These are phyloP conservation scores for Myotis lucifugus DNA, from an alignment of 2,113 vertebrate genomes.

Conservation along the genomic window DNA sequence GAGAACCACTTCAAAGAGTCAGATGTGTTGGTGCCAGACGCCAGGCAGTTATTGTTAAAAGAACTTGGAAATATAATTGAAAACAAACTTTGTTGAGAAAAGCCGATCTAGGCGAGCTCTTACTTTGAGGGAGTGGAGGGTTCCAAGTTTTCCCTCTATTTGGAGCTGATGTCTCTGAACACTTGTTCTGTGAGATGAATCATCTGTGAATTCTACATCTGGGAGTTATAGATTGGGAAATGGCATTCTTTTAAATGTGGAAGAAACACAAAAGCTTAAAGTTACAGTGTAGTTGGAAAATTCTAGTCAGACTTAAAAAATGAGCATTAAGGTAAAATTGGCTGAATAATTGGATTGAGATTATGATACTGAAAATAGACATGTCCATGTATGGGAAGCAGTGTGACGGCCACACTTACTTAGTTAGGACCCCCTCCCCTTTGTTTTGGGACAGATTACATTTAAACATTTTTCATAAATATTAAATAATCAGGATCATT, in stretches of 20 bases:
- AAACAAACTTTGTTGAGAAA: slow-evolving; percentile 84
- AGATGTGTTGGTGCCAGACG: slow-evolving; percentile 86
- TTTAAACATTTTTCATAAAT: not conserved
- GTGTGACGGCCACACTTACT: not conserved
- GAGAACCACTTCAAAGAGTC: slow-evolving; percentile 87
- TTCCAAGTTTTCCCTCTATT: slow-evolving; percentile 80
- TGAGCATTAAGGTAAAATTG: slow-evolving; percentile 70
- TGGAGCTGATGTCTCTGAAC: slow-evolving; percentile 87
- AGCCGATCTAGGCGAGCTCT: slow-evolving; percentile 74
- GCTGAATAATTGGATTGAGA: slow-evolving; percentile 60
- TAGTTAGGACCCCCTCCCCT: slow-evolving; percentile 27
- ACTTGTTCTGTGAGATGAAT: slow-evolving; percentile 89
- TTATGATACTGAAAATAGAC: slow-evolving; percentile 56
- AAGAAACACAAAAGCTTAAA: slow-evolving; percentile 82
- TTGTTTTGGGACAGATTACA: slow-evolving; percentile 23
- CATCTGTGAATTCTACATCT: slow-evolving; percentile 90
- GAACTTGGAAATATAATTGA: slow-evolving; percentile 88
- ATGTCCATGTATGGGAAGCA: slow-evolving; percentile 58
- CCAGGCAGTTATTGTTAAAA: slow-evolving; percentile 85
- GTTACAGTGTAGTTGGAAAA: slow-evolving; percentile 82
- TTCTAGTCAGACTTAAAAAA: slow-evolving; percentile 81
- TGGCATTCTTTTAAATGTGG: slow-evolving; percentile 80
- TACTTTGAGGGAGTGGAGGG: slow-evolving; percentile 75
- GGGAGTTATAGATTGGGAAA: slow-evolving; percentile 90
- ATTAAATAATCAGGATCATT: not conserved